phyloP scores from a whole-genome alignment of 2,888 invertebrate species.

The Geophilus truncorum region DNA sequence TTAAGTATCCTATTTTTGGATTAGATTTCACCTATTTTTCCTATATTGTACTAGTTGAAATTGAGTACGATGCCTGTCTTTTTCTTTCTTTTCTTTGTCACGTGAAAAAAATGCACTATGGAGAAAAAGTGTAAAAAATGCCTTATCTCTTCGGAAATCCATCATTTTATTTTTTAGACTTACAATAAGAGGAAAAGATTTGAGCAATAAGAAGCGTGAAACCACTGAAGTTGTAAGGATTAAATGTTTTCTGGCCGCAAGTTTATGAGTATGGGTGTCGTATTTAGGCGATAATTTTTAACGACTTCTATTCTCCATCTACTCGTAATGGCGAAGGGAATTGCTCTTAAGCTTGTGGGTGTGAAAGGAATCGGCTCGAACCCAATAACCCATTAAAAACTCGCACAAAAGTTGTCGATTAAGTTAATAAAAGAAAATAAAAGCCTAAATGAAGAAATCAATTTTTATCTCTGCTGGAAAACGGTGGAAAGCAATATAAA shows the following conservation, averaged over 20 bases:
- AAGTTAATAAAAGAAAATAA: too few species aligned
- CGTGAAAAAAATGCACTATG: not conserved
- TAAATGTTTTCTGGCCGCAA: constrained; percentile 3
- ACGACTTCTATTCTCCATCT: constrained; percentile 17
- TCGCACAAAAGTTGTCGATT: too few species aligned
- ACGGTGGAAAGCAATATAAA: not conserved
- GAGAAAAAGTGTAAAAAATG: not conserved
- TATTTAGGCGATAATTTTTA: constrained; percentile 14
- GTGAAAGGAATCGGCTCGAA: not conserved
- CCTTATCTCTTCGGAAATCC: not conserved
- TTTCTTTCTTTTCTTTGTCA: too few species aligned
- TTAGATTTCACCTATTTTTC: too few species aligned
- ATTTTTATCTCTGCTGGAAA: not conserved
- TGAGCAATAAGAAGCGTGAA: not conserved
- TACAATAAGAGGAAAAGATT: not conserved
- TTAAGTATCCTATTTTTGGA: too few species aligned
- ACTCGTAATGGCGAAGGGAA: not conserved
- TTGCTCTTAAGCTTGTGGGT: not conserved
- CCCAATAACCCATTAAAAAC: not conserved
- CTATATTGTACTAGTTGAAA: too few species aligned
- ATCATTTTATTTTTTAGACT: not conserved
- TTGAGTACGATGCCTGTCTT: too few species aligned
- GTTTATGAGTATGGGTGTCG: not conserved
- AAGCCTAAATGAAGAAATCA: too few species aligned
- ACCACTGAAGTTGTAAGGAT: not conserved